A percentile compares a stretch with the other conserved stretches of the same genome.
Conservation (phyloP, 2,888 invertebrate genomes). For the Lithophane leautieri region DNA sequence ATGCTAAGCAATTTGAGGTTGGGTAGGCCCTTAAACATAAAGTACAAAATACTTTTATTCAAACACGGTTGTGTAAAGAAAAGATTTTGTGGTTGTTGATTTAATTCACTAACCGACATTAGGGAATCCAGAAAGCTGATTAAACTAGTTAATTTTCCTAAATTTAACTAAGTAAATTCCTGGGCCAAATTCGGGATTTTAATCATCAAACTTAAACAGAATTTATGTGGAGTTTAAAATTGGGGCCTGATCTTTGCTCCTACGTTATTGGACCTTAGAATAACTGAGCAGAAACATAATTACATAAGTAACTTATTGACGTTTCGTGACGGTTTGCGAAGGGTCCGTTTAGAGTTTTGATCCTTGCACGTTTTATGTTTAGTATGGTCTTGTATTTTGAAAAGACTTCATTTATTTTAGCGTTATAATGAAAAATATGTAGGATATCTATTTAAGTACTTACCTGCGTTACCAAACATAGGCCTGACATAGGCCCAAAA, state of each 20-base stretch:
- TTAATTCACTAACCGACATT: conserved; percentile 38
- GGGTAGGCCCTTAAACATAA: conserved; percentile 1
- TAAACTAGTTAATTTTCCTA: conserved; percentile 53
- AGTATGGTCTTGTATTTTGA: background rate
- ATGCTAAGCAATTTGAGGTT: too few relatives aligned
- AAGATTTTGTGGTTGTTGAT: conserved; percentile 18
- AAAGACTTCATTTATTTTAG: background rate
- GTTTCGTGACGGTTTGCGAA: conserved; percentile 40
- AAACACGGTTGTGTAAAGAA: background rate
- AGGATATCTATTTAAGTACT: background rate
- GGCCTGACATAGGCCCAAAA: background rate
- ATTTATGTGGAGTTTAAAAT: conserved; percentile 60
- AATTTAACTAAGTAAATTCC: conserved; percentile 48
- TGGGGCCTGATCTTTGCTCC: conserved; percentile 42
- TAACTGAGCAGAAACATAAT: conserved; percentile 41
- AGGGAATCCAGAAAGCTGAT: conserved; percentile 49
- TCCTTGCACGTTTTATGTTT: conserved; percentile 5
- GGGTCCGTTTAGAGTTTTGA: conserved; percentile 19
- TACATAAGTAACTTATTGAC: conserved; percentile 50
- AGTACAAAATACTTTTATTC: background rate
- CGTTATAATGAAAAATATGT: background rate
- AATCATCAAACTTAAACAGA: conserved; percentile 62
- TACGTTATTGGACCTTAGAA: conserved; percentile 41
- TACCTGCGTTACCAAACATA: background rate
- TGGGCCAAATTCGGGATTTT: conserved; percentile 48